Conservation (phyloP, 2,797 vertebrate genomes). For the Podargus strigoides region DNA sequence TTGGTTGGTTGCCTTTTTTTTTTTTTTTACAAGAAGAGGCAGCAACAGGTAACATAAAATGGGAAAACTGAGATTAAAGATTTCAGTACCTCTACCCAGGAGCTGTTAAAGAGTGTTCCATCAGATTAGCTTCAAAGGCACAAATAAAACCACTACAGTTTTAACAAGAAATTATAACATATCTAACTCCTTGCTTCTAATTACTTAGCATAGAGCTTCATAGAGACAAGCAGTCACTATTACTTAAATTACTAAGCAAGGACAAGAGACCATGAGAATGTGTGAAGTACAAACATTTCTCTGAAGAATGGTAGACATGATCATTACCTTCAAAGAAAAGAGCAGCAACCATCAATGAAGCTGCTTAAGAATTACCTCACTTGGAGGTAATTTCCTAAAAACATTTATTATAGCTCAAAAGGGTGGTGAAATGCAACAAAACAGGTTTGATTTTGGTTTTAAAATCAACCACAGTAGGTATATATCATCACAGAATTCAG, state of each 20-base stretch:
- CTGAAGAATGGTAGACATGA: background rate
- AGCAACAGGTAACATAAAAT: background rate
- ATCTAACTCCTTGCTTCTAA: background rate
- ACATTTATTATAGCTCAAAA: background rate
- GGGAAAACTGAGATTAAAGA: background rate
- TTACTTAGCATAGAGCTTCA: background rate
- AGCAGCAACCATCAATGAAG: background rate
- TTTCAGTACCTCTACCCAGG: background rate
- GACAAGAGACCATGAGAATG: background rate
- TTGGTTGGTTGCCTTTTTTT: background rate
- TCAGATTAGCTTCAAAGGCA: background rate
- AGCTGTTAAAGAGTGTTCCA: background rate
- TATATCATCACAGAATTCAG: background rate
- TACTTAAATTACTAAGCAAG: background rate
- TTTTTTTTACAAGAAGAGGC: background rate
- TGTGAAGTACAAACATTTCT: background rate
- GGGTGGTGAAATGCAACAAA: background rate
- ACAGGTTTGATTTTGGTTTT: too few relatives aligned
- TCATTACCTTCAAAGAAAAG: background rate
- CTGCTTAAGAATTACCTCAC: background rate
- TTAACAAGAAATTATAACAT: background rate
- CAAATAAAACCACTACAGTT: background rate
- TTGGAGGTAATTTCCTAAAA: background rate
- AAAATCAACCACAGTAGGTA: background rate
- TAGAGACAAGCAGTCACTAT: background rate